Evolutionary conservation across 2,888 invertebrate genomes (phyloP).

Genomic region (Callyntrura sp.): DNA sequence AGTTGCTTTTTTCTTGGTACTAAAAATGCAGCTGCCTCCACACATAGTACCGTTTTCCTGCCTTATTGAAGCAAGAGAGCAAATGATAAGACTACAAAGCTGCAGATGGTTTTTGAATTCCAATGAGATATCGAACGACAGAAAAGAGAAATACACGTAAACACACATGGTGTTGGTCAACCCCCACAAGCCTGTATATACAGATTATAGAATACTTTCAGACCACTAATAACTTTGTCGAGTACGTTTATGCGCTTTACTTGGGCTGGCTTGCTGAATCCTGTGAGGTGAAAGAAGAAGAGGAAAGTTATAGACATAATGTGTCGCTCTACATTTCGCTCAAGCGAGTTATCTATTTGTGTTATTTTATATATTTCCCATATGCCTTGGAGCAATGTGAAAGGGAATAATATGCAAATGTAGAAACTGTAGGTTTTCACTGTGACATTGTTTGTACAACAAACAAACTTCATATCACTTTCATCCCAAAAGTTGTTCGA

Average conservation of each 20-base stretch:
- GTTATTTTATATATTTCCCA: no score
- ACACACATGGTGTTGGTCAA: not conserved
- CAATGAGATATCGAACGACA: conserved; percentile 35
- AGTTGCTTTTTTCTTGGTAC: not conserved
- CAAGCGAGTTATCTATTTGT: not conserved
- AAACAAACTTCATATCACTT: not conserved
- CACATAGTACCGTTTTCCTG: conserved; percentile 22
- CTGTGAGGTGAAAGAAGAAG: no score
- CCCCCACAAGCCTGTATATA: not conserved
- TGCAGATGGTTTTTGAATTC: conserved; percentile 62
- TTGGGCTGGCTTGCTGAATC: no score
- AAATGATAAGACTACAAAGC: conserved; percentile 59
- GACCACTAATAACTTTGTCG: no score
- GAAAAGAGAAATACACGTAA: not conserved
- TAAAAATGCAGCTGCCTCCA: conserved; percentile 35
- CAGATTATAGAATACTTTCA: not conserved
- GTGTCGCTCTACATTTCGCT: not conserved
- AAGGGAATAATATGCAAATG: not conserved
- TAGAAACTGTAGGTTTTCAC: not conserved
- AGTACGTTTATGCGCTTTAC: no score
- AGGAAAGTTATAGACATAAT: no score
- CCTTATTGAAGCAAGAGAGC: not conserved
- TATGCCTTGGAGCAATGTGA: conserved; percentile 10
- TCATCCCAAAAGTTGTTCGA: not conserved
- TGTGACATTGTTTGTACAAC: conserved; percentile 8